Conservation (phyloP, 2,113 vertebrate species). For the Podiceps cristatus region DNA sequence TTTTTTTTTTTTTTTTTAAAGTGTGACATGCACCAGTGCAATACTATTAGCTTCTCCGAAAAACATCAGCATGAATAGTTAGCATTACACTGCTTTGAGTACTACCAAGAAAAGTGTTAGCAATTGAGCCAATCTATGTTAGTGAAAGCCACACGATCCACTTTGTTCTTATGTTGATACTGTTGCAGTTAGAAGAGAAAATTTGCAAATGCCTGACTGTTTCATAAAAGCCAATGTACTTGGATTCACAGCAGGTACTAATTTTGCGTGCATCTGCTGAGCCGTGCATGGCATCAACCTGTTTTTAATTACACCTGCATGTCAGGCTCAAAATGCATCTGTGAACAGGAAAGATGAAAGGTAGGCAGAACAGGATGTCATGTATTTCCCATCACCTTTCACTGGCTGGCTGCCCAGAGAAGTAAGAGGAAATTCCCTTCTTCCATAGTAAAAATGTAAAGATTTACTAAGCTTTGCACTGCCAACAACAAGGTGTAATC, state of each 20-base stretch:
- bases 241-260: slow-evolving; percentile 56
- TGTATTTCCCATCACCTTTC: slow-evolving; percentile 68
- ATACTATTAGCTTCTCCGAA: background rate
- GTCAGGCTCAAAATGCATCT: slow-evolving; percentile 43
- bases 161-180: background rate
- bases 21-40: background rate
- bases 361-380: slow-evolving; percentile 49
- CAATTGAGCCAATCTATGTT: background rate
- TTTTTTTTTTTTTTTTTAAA: background rate
- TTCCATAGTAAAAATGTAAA: slow-evolving; percentile 44
- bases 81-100: background rate
- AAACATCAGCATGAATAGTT: background rate
- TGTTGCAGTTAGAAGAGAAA: slow-evolving; percentile 23
- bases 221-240: slow-evolving; percentile 31
- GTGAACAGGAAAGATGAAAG: slow-evolving; percentile 57
- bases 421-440: slow-evolving; percentile 58
- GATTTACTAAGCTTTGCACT: slow-evolving; percentile 45
- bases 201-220: slow-evolving; percentile 44
- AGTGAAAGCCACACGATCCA: background rate
- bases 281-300: slow-evolving; percentile 49
- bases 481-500: slow-evolving; percentile 59
- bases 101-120: background rate
- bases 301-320: slow-evolving; percentile 66
- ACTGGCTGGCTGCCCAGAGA: slow-evolving; percentile 45
- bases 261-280: slow-evolving; percentile 51